These are phyloP conservation scores for Drosophila affinis DNA, from an alignment of 2,888 invertebrate species.

Conservation along the genomic window DNA sequence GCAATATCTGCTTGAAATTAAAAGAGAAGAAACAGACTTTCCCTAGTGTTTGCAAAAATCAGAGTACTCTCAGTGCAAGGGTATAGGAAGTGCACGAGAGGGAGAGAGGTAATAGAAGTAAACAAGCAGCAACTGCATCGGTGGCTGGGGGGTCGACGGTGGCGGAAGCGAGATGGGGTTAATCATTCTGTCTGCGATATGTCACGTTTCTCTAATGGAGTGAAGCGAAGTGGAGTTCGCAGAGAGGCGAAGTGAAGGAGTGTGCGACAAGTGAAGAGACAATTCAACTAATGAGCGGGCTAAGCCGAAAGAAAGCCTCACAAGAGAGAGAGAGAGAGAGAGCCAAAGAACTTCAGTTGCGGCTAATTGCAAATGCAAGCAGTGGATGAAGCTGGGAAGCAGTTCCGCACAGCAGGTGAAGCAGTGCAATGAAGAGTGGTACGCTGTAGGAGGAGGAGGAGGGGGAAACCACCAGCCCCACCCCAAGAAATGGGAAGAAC, in stretches of 20 bases:
- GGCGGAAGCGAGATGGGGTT: constrained; percentile 14
- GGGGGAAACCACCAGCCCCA: not conserved
- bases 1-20: not conserved
- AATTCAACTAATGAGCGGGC: constrained; percentile 46
- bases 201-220: constrained; percentile 68
- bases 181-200: constrained; percentile 51
- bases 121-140: not conserved
- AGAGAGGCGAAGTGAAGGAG: constrained; percentile 14
- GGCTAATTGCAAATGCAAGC: constrained; percentile 6
- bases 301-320: constrained; percentile 29
- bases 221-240: constrained; percentile 20
- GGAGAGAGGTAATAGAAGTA: not conserved
- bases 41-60: not conserved
- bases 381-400: constrained; percentile 6
- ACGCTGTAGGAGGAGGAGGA: not conserved
- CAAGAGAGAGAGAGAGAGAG: not conserved
- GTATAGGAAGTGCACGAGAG: not conserved
- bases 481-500: constrained; percentile 7
- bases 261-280: constrained; percentile 50
- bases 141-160: not conserved
- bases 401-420: constrained; percentile 14
- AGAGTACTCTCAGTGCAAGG: not conserved
- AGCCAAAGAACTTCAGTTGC: not conserved
- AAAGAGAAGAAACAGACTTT: not conserved
- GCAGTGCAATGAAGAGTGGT: not conserved